Conservation (phyloP, 2,888 invertebrate species). For the Thera obeliscata region DNA sequence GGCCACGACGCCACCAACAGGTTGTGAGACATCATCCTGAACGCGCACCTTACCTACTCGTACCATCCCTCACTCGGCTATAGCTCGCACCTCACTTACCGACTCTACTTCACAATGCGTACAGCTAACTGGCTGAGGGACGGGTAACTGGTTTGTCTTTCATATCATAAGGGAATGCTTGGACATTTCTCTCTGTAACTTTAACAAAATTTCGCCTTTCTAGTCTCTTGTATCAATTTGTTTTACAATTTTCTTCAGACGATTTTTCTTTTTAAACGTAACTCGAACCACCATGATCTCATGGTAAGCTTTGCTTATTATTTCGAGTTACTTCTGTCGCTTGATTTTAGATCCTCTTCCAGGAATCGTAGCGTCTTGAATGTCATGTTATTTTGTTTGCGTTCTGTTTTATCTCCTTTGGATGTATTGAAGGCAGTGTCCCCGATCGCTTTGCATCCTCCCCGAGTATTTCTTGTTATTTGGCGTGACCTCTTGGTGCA, state of each 20-base stretch:
- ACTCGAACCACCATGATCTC: constrained; percentile 63
- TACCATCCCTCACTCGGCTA: constrained; percentile 26
- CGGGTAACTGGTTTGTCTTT: constrained; percentile 61
- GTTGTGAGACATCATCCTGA: constrained; percentile 77
- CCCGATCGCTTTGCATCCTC: constrained; percentile 84
- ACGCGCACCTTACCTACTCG: constrained; percentile 40
- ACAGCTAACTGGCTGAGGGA: constrained; percentile 47
- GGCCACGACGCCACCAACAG: constrained; percentile 78
- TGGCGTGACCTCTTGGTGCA: constrained; percentile 86
- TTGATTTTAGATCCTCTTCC: constrained; percentile 64
- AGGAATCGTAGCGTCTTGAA: constrained; percentile 63
- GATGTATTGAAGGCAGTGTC: constrained; percentile 84
- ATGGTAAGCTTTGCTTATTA: constrained; percentile 69
- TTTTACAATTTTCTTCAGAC: constrained; percentile 58
- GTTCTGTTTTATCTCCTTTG: constrained; percentile 75
- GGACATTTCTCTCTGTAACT: constrained; percentile 56
- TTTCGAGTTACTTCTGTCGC: constrained; percentile 61
- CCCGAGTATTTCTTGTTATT: constrained; percentile 70
- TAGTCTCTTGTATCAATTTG: constrained; percentile 55
- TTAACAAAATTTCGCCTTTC: constrained; percentile 57
- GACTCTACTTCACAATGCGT: constrained; percentile 17
- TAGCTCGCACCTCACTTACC: constrained; percentile 8
- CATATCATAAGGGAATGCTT: constrained; percentile 68
- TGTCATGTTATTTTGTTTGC: constrained; percentile 70
- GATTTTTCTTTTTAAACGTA: constrained; percentile 58